phyloP scores from a whole-genome alignment of 2,797 vertebrate species.

The Nothura maculosa region DNA sequence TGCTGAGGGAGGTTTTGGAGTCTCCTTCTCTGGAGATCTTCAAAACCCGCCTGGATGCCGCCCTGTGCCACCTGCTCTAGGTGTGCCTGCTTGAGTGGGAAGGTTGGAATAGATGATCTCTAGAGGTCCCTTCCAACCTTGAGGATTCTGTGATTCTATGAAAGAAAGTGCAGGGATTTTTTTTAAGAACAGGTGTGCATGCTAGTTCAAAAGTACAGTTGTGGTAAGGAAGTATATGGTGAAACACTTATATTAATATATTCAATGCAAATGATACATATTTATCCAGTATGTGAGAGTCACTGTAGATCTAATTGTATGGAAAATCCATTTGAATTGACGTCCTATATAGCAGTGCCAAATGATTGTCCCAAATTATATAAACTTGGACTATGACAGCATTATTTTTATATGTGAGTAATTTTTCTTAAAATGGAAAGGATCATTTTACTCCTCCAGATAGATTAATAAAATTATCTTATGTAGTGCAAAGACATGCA shows the following conservation, averaged over 20 bases:
- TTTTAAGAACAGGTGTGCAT: conserved; percentile 36
- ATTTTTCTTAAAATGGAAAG: neutral
- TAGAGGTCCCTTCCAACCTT: no score
- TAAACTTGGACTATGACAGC: neutral
- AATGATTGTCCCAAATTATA: neutral
- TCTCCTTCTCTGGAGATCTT: no score
- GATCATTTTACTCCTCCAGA: neutral
- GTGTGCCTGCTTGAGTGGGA: no score
- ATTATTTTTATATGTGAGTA: neutral
- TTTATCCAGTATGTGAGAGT: neutral
- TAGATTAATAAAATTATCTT: neutral
- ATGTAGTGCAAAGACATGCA: neutral
- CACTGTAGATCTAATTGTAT: neutral
- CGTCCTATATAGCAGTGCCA: neutral
- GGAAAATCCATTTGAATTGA: conserved; percentile 4
- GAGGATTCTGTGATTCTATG: no score
- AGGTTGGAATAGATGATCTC: no score
- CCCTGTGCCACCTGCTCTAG: no score
- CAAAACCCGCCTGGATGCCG: no score
- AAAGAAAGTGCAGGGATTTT: conserved; percentile 5
- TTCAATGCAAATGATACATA: neutral
- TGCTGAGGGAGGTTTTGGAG: no score
- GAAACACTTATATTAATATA: conserved; percentile 36
- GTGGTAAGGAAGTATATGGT: conserved; percentile 21
- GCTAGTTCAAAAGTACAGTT: conserved; percentile 26